These are phyloP conservation scores for Drosophila paulistorum DNA, from an alignment of 1,140 invertebrate species.

Conservation along the genomic window DNA sequence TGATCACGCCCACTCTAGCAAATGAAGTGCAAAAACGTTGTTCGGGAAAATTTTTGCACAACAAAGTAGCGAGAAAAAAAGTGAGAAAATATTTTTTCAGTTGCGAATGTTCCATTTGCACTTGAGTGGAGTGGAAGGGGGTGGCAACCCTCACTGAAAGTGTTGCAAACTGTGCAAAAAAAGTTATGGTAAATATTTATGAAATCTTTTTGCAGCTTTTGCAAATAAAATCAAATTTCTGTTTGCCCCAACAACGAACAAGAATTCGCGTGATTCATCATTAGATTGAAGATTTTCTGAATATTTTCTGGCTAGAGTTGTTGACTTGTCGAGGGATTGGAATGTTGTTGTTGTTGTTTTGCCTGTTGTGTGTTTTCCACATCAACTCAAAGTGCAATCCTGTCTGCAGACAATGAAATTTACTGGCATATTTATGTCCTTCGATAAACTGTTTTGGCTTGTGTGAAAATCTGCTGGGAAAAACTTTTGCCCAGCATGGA, in stretches of 20 bases:
- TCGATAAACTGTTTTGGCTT: conserved; percentile 35
- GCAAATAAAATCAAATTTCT: conserved; percentile 58
- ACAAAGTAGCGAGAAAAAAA: conserved; percentile 46
- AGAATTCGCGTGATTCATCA: conserved; percentile 35
- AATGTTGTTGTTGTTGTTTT: not conserved
- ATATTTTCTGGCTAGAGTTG: conserved; percentile 9
- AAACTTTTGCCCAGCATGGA: conserved; percentile 24
- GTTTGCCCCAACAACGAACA: conserved; percentile 15
- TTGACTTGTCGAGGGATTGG: conserved; percentile 29
- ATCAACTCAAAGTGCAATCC: conserved; percentile 19
- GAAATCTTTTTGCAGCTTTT: conserved; percentile 43
- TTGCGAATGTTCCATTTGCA: conserved; percentile 23
- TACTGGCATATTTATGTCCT: conserved; percentile 33
- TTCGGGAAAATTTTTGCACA: conserved; percentile 46
- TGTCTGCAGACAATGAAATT: conserved; percentile 46
- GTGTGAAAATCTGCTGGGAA: conserved; percentile 26
- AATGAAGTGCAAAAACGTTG: conserved; percentile 36
- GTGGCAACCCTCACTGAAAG: conserved; percentile 18
- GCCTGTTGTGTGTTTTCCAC: conserved; percentile 17
- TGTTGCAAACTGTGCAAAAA: conserved; percentile 26
- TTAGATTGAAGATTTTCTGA: not conserved
- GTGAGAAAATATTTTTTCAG: conserved; percentile 40
- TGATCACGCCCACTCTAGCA: conserved; percentile 18
- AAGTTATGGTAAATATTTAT: conserved; percentile 47
- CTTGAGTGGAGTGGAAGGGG: not conserved